Base-by-base conservation (phyloP, 1,140 invertebrate genomes). In the Sycobia sp. region DNA sequence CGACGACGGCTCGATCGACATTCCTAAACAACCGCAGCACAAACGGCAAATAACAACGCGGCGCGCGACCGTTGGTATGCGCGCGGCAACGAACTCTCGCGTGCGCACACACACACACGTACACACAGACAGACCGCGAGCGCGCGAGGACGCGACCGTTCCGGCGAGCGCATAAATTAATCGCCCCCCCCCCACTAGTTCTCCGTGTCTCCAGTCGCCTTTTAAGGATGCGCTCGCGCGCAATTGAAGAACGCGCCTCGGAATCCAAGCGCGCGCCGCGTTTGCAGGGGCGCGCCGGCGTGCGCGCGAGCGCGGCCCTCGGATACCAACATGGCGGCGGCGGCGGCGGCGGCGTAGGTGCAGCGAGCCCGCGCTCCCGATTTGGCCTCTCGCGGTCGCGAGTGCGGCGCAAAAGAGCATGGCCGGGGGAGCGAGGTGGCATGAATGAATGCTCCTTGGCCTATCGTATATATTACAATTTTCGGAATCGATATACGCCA, bases 241-340 rank as follows among this genome's bases (percentile, higher is more conserved):
- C 27, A 47, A 62, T 54, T 14, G 59, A 38, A 29, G 27, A 46
- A 20, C 44, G 27, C 18, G 4, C 32, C 43, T 20, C 11, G 41
- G 59, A 54, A 47, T 54, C 9, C 49, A 20, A 11, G 29, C 29
- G 29, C 29, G 11, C 11, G 29, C 29, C n/a, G n/a, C n/a, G n/a
- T n/a, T n/a, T n/a, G 20, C n/a, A 13, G 53, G 44, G 47, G 58
- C 58, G 58, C 58, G 38, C 25, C 47, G 10, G 25, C 20, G 29
- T 25, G 25, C 23, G 27, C 10, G 16, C 25, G 13, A n/a, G 8
- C 27, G 4, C 2, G n/a, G 61, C 61, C 61, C 51, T 49, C 55
- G n/a, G 69, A 50, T 71, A 70, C 69, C 67, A 73, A 73, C 64
- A 74, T 74, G 71, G 73, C 70, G 67, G 69, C 58, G 43, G 1